A percentile compares a stretch with the other conserved stretches of the same genome.
Conservation (phyloP, 1,140 invertebrate genomes). For the Euwallacea similis region DNA sequence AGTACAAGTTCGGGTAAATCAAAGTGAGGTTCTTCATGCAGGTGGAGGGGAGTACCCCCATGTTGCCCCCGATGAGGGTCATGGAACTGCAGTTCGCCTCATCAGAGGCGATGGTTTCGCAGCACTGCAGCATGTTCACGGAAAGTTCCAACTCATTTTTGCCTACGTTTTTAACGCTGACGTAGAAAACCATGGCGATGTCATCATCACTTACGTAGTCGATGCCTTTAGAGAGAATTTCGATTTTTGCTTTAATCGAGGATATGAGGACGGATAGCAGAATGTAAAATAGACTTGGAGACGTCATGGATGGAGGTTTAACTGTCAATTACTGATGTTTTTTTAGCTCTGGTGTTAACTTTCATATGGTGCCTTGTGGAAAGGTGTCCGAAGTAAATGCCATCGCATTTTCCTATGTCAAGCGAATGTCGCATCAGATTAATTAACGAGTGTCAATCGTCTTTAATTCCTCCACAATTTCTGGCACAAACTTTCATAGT, state of each 20-base stretch:
- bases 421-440: no score
- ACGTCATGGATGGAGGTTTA: no score
- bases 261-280: background rate
- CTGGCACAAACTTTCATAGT: no score
- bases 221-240: slow-evolving; percentile 26
- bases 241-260: slow-evolving; percentile 20
- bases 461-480: no score
- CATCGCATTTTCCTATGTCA: no score
- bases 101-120: slow-evolving; percentile 25
- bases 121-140: slow-evolving; percentile 36
- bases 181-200: slow-evolving; percentile 37
- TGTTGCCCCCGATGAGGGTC: slow-evolving; percentile 38
- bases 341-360: no score
- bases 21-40: slow-evolving; percentile 37
- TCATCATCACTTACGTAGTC: slow-evolving; percentile 30
- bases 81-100: slow-evolving; percentile 32
- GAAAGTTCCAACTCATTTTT: slow-evolving; percentile 36
- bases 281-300: no score
- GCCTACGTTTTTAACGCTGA: slow-evolving; percentile 34
- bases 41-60: slow-evolving; percentile 29
- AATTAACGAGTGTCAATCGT: no score
- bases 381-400: no score
- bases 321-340: no score
- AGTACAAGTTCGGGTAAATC: slow-evolving; percentile 39
- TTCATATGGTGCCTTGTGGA: no score